Percentiles rank a stretch among this genome's conserved stretches.
phyloP scores from a whole-genome alignment of 2,113 vertebrate species.

The Cichladusa arquata region DNA sequence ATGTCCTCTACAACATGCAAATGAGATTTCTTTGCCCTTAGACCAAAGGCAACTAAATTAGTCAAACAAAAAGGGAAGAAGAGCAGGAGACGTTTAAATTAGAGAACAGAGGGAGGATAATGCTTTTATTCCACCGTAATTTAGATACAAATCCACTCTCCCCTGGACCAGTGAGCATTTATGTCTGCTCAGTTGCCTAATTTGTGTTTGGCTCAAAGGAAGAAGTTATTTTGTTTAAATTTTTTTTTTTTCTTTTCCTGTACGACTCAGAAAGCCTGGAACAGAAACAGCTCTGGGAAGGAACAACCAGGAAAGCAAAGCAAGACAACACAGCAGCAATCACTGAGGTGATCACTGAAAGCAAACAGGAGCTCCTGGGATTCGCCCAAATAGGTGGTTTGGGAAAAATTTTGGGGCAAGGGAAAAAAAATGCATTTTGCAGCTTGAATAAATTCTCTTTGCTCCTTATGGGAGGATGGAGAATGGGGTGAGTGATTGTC shows the following conservation, averaged over 20 bases:
- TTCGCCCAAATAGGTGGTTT: background rate
- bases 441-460: background rate
- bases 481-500: background rate
- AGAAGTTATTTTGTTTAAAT: background rate
- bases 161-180: background rate
- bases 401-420: background rate
- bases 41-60: constrained; percentile 1
- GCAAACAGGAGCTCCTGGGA: background rate
- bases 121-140: background rate
- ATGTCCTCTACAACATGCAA: background rate
- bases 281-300: background rate
- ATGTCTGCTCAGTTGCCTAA: background rate
- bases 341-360: background rate
- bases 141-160: background rate
- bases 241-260: background rate
- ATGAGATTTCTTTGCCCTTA: constrained; percentile 10
- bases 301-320: background rate
- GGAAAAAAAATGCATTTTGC: background rate
- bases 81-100: constrained; percentile 2
- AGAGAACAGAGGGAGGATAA: background rate
- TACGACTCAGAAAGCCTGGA: background rate
- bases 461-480: background rate
- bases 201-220: background rate
- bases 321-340: background rate
- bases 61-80: background rate